Conservation (phyloP, 2,888 invertebrate genomes). For the Melanotus villosus region DNA sequence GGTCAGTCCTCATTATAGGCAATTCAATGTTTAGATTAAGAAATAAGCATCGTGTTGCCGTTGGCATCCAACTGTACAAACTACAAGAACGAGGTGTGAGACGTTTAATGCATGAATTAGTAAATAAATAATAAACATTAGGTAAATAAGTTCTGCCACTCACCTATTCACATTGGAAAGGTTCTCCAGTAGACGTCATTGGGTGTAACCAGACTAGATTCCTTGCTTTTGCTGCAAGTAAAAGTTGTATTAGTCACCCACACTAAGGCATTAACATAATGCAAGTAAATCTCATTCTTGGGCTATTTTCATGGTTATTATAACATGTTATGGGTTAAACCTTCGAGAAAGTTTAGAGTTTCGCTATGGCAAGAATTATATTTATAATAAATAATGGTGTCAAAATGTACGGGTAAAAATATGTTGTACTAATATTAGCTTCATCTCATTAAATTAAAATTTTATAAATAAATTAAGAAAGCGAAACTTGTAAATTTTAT, state of each 20-base stretch:
- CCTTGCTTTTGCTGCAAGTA: constrained; percentile 18
- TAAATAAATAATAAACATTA: not conserved
- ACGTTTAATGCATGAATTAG: no score
- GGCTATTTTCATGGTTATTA: constrained; percentile 1
- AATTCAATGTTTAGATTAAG: constrained; percentile 13
- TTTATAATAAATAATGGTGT: no score
- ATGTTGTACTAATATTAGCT: no score
- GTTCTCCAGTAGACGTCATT: not conserved
- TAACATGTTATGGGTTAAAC: not conserved
- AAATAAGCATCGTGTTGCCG: constrained; percentile 11
- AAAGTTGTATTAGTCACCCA: constrained; percentile 19
- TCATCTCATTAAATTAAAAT: no score
- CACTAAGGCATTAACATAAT: constrained; percentile 2
- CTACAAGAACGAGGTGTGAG: no score
- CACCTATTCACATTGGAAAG: not conserved
- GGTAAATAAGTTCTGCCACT: not conserved
- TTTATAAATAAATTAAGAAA: no score
- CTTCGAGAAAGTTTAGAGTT: not conserved
- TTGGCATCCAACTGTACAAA: not conserved
- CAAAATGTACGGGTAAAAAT: no score
- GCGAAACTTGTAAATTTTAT: no score
- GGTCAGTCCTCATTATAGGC: not conserved
- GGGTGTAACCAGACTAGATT: not conserved
- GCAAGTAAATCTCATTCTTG: constrained; percentile 2
- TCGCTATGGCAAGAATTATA: no score